Conservation (phyloP, 2,113 vertebrate genomes). For the Caloenas nicobarica region DNA sequence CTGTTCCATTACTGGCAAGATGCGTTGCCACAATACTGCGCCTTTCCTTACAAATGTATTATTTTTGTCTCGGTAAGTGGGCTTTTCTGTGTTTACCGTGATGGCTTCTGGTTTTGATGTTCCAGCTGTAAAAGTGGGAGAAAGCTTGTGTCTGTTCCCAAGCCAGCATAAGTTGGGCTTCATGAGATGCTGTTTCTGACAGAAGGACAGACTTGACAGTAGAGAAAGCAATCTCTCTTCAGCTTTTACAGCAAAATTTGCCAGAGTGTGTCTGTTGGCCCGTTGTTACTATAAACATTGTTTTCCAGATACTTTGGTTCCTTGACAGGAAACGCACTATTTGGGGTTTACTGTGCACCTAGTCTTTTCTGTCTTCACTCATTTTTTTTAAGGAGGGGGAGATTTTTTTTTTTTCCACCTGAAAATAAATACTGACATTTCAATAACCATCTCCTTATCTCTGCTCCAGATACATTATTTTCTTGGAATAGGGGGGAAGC, state of each 20-base stretch:
- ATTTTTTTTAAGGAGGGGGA: not conserved
- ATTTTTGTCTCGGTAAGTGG: not conserved
- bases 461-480: not conserved
- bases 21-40: not conserved
- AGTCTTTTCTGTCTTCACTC: not conserved
- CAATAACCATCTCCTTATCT: not conserved
- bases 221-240: not conserved
- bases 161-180: not conserved
- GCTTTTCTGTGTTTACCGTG: not conserved
- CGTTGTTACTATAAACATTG: rapidly evolving
- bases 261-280: not conserved
- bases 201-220: not conserved
- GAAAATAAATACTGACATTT: not conserved
- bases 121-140: not conserved
- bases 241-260: not conserved
- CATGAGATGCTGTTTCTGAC: not conserved
- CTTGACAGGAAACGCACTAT: not conserved
- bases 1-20: not conserved
- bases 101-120: not conserved
- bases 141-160: not conserved
- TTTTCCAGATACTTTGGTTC: not conserved
- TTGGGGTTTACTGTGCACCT: not conserved
- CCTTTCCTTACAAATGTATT: not conserved
- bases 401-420: not conserved
- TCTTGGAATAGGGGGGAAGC: not conserved